Conservation (phyloP, 2,113 vertebrate species). For the Lutjanus erythropterus region DNA sequence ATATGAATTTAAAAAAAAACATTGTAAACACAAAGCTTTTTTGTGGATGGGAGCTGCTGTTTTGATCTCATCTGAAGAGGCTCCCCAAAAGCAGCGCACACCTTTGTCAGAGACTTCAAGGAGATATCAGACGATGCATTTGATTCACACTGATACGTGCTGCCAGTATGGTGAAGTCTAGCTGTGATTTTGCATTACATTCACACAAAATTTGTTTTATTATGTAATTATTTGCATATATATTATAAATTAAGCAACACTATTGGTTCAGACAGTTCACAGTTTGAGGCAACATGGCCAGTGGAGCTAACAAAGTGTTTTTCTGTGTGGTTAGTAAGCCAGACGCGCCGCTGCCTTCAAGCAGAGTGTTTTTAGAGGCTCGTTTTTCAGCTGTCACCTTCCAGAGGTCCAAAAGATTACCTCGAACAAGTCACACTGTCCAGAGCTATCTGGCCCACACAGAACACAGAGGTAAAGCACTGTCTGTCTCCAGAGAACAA, state of each 20-base stretch:
- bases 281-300: neutral
- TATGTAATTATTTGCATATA: neutral
- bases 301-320: slow-evolving; percentile 6
- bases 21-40: neutral
- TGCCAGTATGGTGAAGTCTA: neutral
- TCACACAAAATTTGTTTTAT: neutral
- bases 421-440: slow-evolving; percentile 66
- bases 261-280: neutral
- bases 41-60: slow-evolving; percentile 13
- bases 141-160: slow-evolving; percentile 24
- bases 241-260: neutral
- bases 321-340: slow-evolving; percentile 47
- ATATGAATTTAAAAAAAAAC: slow-evolving; percentile 22
- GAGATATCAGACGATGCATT: slow-evolving; percentile 33
- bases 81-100: slow-evolving; percentile 41
- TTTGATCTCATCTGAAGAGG: slow-evolving; percentile 39
- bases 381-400: slow-evolving; percentile 79
- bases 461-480: slow-evolving; percentile 58
- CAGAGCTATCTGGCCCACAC: slow-evolving; percentile 69
- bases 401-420: slow-evolving; percentile 68
- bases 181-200: neutral
- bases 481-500: slow-evolving; percentile 62
- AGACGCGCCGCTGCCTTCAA: slow-evolving; percentile 47
- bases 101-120: slow-evolving; percentile 41
- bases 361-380: slow-evolving; percentile 61